Evolutionary conservation across 2,113 vertebrate species (phyloP).

Genomic region (Lycocorax pyrrhopterus): DNA sequence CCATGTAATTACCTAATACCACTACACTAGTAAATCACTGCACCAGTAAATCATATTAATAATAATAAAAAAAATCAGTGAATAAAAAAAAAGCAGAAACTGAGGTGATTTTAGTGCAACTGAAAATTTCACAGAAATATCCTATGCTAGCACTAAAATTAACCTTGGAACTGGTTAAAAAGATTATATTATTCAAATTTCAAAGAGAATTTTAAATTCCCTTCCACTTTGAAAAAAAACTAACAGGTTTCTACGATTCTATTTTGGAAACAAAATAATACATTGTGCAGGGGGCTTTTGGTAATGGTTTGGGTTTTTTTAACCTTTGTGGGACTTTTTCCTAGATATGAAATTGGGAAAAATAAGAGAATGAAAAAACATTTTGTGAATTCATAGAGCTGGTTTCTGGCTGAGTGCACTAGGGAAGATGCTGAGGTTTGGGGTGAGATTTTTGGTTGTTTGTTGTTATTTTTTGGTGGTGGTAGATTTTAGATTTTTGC

Average conservation of each 20-base stretch:
- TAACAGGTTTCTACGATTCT: background rate
- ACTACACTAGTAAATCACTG: background rate
- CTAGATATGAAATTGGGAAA: background rate
- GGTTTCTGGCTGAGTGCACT: background rate
- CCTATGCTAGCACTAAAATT: background rate
- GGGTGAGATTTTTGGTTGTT: rapidly evolving
- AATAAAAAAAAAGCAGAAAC: background rate
- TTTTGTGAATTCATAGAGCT: background rate
- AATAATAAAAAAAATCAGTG: too few relatives aligned
- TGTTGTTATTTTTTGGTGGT: background rate
- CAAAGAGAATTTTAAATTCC: background rate
- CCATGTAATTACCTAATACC: background rate
- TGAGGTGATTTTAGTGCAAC: background rate
- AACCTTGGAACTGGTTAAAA: background rate
- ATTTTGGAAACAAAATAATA: background rate
- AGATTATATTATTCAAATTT: background rate
- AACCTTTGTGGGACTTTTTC: background rate
- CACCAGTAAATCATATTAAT: background rate
- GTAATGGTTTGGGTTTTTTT: background rate
- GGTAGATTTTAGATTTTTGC: background rate
- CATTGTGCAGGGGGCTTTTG: rapidly evolving
- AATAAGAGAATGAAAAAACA: background rate
- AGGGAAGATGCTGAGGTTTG: background rate
- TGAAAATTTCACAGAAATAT: background rate
- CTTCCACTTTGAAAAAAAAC: background rate